Evolutionary conservation across 2,113 vertebrate species (phyloP), one percentile per base, ranked within the genome.

Genomic region (Anarhynchus alexandrinus): DNA sequence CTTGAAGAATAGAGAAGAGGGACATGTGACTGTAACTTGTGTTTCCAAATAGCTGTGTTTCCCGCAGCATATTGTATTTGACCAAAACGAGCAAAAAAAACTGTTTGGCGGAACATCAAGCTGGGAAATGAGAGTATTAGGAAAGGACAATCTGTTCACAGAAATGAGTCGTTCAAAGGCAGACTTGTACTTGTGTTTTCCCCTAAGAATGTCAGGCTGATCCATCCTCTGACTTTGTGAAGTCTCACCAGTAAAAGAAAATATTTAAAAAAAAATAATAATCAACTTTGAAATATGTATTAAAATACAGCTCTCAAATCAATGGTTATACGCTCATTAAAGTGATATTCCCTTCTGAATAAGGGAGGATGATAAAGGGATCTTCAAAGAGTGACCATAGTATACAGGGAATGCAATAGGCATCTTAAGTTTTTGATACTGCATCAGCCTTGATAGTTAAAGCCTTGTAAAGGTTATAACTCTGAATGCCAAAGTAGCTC

Each of bases 21-120:
- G 96, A 96, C 98, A 98, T 97, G 97, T 98, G 98, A 98, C 97
- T 96, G 59, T 64, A 78, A 95, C 96, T 98, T 86, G 86, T 87
- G 93, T 98, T 98, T 98, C 97, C 94, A 93, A 80, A 82, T 88
- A 92, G 96, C 96, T 76, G 94, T 94, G 97, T 97, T 98, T 98
- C 98, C 97, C 86, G 92, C 96, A 94, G 97, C 97, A 98, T 97
- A 95, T 95, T 94, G 90, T 98, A 96, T 98, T 97, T 98, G 94
- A 82, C 97, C 96, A 96, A 88, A 98, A 97, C 71, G 87, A 97
- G 94, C 84, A 95, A 76, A 91, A 67, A 65, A 67, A 42, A 34
- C 69, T 95, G 54, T 91, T 96, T 98, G 98, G 98, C 98, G 1
- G 98, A 95, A 98, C 98, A 97, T 96, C 96, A 93, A 96, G 97